A percentile compares a stretch with the other conserved stretches of the same genome.
Conservation (phyloP, 2,113 vertebrate genomes). For the Trogon surrucura region DNA sequence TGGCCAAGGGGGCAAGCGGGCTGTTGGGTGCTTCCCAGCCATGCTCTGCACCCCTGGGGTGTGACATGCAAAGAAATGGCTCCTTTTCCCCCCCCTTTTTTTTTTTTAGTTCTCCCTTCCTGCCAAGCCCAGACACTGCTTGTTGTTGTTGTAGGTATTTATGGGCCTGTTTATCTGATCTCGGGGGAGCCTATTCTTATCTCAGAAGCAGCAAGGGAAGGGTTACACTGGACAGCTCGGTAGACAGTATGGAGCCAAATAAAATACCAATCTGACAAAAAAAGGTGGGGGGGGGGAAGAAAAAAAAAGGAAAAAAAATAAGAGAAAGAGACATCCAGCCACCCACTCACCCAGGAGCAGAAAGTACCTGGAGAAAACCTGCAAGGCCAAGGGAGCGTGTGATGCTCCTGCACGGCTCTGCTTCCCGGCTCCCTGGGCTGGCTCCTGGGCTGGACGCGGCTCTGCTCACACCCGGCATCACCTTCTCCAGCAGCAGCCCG, state of each 20-base stretch:
- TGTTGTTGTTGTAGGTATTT: constrained; percentile 74
- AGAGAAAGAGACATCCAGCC: neutral
- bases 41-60: neutral
- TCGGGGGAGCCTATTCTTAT: constrained; percentile 76
- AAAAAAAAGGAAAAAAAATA: neutral
- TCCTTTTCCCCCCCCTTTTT: neutral
- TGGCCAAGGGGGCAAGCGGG: neutral
- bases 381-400: neutral
- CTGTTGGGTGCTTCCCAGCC: accelerated
- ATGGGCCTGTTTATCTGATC: constrained; percentile 80
- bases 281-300: neutral
- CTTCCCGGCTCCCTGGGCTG: neutral
- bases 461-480: accelerated
- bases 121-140: constrained; percentile 35
- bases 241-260: constrained; percentile 80
- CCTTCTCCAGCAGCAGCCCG: neutral
- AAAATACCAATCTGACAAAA: constrained; percentile 75
- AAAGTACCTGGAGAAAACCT: neutral
- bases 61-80: neutral
- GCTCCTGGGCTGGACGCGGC: neutral
- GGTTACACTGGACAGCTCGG: constrained; percentile 71
- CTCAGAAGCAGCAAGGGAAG: constrained; percentile 69
- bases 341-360: neutral
- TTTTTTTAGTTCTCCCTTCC: neutral
- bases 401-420: neutral